Conservation (phyloP, 2,888 invertebrate genomes). For the Deilephila elpenor region DNA sequence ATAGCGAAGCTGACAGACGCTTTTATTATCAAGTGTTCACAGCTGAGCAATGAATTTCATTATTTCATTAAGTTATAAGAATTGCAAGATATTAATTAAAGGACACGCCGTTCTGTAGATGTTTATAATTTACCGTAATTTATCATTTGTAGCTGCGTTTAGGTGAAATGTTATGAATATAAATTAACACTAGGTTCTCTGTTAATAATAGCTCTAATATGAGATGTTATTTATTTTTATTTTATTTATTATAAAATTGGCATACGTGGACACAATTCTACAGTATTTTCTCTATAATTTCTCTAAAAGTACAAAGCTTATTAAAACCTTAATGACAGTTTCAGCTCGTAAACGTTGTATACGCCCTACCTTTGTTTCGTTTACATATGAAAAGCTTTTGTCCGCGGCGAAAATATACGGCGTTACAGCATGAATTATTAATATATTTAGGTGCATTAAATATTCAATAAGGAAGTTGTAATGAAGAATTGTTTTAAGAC, state of each 20-base stretch:
- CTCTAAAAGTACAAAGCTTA: background rate
- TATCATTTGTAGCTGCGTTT: background rate
- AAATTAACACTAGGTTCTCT: background rate
- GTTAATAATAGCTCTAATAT: background rate
- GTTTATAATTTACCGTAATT: constrained; percentile 47
- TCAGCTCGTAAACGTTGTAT: background rate
- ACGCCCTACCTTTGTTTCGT: background rate
- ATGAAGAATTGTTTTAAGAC: constrained; percentile 35
- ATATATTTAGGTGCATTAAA: constrained; percentile 34
- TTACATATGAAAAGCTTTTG: constrained; percentile 14
- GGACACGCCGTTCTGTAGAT: constrained; percentile 43
- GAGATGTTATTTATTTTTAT: too few species aligned
- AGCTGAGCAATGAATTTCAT: constrained; percentile 36
- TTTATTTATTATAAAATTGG: background rate
- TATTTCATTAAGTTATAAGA: constrained; percentile 48
- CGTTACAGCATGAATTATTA: constrained; percentile 37
- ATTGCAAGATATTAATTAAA: constrained; percentile 46
- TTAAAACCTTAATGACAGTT: background rate
- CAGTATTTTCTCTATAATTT: background rate
- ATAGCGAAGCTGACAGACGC: background rate
- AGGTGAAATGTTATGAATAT: background rate
- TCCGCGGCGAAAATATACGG: constrained; percentile 12
- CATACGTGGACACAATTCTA: too few species aligned
- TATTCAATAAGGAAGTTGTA: constrained; percentile 36
- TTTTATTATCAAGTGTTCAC: constrained; percentile 17